Evolutionary conservation across 2,113 vertebrate species (phyloP).

Genomic region (Plecturocebus donacophilus): DNA sequence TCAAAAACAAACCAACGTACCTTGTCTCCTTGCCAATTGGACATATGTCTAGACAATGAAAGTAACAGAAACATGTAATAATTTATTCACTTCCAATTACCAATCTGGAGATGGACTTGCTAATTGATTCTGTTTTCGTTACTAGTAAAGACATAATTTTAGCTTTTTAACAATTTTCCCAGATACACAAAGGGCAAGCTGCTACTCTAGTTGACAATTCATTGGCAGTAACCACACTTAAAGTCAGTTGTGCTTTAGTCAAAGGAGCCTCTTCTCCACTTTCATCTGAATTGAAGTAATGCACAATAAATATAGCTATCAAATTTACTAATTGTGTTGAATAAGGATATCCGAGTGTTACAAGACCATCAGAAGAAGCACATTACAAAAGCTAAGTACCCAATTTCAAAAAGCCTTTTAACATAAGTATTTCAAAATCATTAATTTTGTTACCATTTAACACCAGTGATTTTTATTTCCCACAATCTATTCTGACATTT

Average conservation of each 20-base stretch:
- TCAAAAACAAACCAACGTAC: not conserved
- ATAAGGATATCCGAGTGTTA: not conserved
- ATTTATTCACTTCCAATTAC: not conserved
- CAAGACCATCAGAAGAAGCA: conserved; percentile 30
- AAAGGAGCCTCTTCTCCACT: not conserved
- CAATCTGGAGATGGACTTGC: not conserved
- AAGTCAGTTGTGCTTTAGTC: not conserved
- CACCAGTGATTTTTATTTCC: conserved; percentile 35
- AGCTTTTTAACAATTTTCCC: not conserved
- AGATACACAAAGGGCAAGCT: not conserved
- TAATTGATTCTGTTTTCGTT: conserved; percentile 10
- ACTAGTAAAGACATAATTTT: not conserved
- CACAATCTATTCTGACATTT: conserved; percentile 28
- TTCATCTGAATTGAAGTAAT: conserved; percentile 51
- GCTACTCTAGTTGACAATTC: not conserved
- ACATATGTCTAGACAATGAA: not conserved
- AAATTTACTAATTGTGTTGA: conserved; percentile 60
- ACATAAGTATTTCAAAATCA: conserved; percentile 60
- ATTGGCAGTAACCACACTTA: not conserved
- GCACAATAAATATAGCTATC: conserved; percentile 1
- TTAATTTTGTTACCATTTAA: conserved; percentile 40
- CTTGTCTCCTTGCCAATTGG: not conserved
- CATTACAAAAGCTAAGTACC: conserved; percentile 16
- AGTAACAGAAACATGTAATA: not conserved
- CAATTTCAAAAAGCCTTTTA: conserved; percentile 47